phyloP scores from a whole-genome alignment of 92 coral and sea anemone genomes.

The Parazoanthus swiftii region DNA sequence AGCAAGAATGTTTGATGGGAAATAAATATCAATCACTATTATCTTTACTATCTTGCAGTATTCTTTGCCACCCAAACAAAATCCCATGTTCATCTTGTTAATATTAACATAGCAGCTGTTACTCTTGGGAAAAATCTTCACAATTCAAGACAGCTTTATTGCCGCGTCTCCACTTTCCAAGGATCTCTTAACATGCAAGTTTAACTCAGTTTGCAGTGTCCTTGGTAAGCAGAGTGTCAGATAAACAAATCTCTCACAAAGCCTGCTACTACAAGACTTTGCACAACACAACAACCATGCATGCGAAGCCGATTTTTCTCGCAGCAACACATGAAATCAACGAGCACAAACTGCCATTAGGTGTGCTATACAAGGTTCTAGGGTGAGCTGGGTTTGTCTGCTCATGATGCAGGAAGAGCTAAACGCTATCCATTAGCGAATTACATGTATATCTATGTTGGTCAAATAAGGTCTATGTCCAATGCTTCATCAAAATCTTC shows the following conservation, averaged over 20 bases:
- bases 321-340: constrained; percentile 9
- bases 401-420: background rate
- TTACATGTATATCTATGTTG: constrained; percentile 37
- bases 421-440: background rate
- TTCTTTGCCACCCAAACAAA: background rate
- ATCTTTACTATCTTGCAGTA: background rate
- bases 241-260: background rate
- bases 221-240: background rate
- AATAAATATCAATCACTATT: too few relatives aligned
- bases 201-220: background rate
- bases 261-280: background rate
- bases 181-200: background rate
- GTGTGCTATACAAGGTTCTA: background rate
- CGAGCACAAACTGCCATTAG: background rate
- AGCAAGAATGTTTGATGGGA: background rate
- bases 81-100: background rate
- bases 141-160: background rate
- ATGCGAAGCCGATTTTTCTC: background rate
- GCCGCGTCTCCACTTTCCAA: background rate
- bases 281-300: constrained; percentile 1
- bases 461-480: constrained; percentile 69
- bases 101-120: background rate
- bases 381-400: background rate
- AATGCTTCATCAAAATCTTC: constrained; percentile 99
- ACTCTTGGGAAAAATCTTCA: background rate